phyloP scores from a whole-genome alignment of 2,888 invertebrate species.

The Caenorhabditis doughertyi region DNA sequence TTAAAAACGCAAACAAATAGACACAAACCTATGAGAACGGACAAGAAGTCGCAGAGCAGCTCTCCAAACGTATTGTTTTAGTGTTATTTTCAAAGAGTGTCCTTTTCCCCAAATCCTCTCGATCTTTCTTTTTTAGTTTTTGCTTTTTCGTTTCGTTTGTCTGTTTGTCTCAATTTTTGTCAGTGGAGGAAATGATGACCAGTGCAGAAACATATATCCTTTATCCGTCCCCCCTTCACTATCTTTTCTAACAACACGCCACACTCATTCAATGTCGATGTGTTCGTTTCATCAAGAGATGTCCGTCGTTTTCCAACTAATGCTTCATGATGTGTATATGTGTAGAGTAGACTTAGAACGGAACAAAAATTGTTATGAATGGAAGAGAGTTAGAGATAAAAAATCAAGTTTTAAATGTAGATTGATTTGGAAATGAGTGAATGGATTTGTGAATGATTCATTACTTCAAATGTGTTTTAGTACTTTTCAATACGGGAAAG shows the following conservation, averaged over 20 bases:
- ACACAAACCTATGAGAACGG: constrained; percentile 36
- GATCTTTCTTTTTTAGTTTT: constrained; percentile 8
- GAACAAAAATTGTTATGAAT: constrained; percentile 29
- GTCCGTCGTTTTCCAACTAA: constrained; percentile 43
- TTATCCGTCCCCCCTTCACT: neutral
- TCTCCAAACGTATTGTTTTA: constrained; percentile 66
- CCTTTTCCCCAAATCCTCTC: neutral
- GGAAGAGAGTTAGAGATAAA: constrained; percentile 20
- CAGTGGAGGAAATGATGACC: constrained; percentile 37
- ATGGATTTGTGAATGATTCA: constrained; percentile 20
- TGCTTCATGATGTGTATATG: constrained; percentile 59
- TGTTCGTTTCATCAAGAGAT: constrained; percentile 56
- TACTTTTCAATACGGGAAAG: too few relatives aligned
- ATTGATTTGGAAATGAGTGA: constrained; percentile 52
- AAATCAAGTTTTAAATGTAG: constrained; percentile 47
- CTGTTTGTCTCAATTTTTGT: constrained; percentile 40
- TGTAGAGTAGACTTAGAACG: constrained; percentile 12
- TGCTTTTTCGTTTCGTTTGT: neutral
- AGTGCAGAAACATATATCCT: constrained; percentile 51
- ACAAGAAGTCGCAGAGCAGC: constrained; percentile 49
- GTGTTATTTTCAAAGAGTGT: constrained; percentile 62
- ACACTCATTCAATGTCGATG: constrained; percentile 11
- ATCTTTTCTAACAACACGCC: constrained; percentile 13
- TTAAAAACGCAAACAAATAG: constrained; percentile 43
- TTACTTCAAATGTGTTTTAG: constrained; percentile 9